Base-by-base conservation (phyloP, 2,888 invertebrate species). In the Apodemia mormo region DNA sequence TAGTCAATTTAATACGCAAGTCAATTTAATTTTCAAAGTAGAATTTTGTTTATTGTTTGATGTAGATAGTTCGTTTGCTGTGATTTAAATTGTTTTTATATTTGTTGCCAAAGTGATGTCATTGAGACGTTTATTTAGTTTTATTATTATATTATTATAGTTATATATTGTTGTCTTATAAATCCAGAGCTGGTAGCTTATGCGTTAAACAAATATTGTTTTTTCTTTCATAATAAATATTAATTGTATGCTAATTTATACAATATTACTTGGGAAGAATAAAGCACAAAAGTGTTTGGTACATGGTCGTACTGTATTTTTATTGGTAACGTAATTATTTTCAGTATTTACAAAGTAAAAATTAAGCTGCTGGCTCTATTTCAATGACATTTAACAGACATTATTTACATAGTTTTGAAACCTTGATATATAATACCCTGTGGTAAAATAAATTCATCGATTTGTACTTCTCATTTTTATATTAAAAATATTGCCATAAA, bases 11-110 rank as follows among this genome's bases (percentile, higher is more conserved):
- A 30, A 33, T 58, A 58, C 22, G 29, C 29, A 56, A 58, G 58
- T 58, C 29, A 58, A 29, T 68, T 69, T 68, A 68, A 67, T 69
- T 75, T 67, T 70, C 66, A 70, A 65, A 73, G 65, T 71, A 72
- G 73, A 72, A 71, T 72, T 75, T 76, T 75, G 5, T 58, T 29
- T 12, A 30, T 56, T 64, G 65, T 73, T 72, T 73, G 49, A 72
- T 73, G 61, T 61, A 61, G 61, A 61, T 69, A 68, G 68, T 72
- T 71, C 66, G 75, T 76, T 79, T 78, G 77, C 78, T 80, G 78
- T 79, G 79, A 80, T 79, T 76, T 68, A 70, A 75, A 72, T 73
- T 71, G 67, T 75, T 70, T 75, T 74, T 76, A 74, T 71, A 72
- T 75, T 74, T 74, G 72, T 77, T 75, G 75, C 77, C 76, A 76